Evolutionary conservation across 2,888 invertebrate genomes (phyloP).

Genomic region (Agriotes lineatus): DNA sequence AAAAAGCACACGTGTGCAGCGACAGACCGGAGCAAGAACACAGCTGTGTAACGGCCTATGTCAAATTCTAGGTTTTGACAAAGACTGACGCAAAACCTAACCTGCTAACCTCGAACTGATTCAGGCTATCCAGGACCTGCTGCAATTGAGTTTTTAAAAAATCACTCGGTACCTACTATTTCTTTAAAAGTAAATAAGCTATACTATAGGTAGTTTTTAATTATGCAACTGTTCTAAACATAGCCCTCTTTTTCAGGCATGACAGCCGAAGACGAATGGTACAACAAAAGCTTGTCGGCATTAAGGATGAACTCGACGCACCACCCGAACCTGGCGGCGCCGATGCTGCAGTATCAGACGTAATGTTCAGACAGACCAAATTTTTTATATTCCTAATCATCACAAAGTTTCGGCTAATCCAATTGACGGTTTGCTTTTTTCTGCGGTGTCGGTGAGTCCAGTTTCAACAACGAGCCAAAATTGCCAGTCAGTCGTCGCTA

Average conservation of each 20-base stretch:
- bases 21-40: too few relatives aligned
- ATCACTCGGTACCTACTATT: too few relatives aligned
- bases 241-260: conserved; percentile 86
- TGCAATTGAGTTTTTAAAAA: too few relatives aligned
- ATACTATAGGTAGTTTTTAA: too few relatives aligned
- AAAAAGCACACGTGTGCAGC: too few relatives aligned
- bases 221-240: too few relatives aligned
- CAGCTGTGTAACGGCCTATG: too few relatives aligned
- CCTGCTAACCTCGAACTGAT: too few relatives aligned
- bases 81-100: too few relatives aligned
- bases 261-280: conserved; percentile 97
- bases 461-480: conserved; percentile 32
- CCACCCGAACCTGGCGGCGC: conserved; percentile 94
- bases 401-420: conserved; percentile 31
- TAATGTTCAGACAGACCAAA: conserved; percentile 70
- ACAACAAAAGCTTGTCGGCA: conserved; percentile 97
- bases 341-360: conserved; percentile 98
- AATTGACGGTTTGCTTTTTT: conserved; percentile 29
- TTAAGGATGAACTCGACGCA: conserved; percentile 97
- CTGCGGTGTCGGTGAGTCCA: conserved; percentile 14
- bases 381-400: conserved; percentile 26
- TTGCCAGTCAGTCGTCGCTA: conserved; percentile 18
- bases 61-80: too few relatives aligned
- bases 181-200: too few relatives aligned
- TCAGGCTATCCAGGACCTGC: too few relatives aligned